phyloP scores from a whole-genome alignment of 2,888 invertebrate genomes.

The Drosophila meridionalis region DNA sequence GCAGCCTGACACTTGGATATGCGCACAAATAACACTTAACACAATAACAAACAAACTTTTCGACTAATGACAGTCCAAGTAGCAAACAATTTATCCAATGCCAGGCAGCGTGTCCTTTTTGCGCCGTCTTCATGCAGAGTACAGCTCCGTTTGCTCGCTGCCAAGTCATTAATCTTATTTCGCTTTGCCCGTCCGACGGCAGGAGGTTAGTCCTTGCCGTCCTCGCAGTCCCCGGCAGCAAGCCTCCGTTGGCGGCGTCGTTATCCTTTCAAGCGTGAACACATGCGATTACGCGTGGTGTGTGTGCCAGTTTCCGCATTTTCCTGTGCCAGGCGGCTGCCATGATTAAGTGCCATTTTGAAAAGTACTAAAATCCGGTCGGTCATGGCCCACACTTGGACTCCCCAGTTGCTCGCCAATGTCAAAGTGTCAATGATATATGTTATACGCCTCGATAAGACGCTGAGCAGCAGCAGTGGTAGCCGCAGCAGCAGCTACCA shows the following conservation, averaged over 20 bases:
- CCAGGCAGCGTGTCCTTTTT: constrained; percentile 62
- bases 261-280: constrained; percentile 84
- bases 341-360: constrained; percentile 85
- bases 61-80: constrained; percentile 83
- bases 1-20: constrained; percentile 78
- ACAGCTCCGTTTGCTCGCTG: constrained; percentile 45
- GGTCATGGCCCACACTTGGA: constrained; percentile 67
- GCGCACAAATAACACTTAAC: constrained; percentile 83
- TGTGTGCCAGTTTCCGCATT: constrained; percentile 83
- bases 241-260: constrained; percentile 58
- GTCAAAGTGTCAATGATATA: constrained; percentile 84
- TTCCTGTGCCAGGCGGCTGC: constrained; percentile 81
- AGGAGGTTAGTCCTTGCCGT: constrained; percentile 29
- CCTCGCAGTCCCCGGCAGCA: constrained; percentile 11
- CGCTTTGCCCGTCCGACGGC: constrained; percentile 64
- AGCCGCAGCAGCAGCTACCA: constrained; percentile 15
- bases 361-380: constrained; percentile 85
- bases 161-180: constrained; percentile 84
- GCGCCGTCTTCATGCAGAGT: constrained; percentile 18
- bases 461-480: constrained; percentile 42
- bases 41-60: constrained; percentile 83
- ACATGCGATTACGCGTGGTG: constrained; percentile 84
- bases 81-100: constrained; percentile 81
- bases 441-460: constrained; percentile 81
- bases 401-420: constrained; percentile 62